Evolutionary conservation across 1,140 invertebrate genomes (phyloP).

Genomic region (Diachasmimorpha longicaudata): DNA sequence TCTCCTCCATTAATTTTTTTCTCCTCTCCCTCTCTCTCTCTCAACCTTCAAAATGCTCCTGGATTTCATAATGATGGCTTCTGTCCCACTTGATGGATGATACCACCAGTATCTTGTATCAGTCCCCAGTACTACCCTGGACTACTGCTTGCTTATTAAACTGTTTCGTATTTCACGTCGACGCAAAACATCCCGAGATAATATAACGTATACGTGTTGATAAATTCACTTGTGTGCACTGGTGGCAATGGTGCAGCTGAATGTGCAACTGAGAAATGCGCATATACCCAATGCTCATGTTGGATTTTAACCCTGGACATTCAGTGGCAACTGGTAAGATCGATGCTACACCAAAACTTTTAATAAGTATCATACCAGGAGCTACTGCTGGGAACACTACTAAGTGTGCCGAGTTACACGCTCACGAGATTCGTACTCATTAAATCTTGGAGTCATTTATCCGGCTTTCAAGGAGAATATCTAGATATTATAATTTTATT

Average conservation of each 20-base stretch:
- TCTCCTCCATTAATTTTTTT: background rate
- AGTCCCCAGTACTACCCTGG: constrained; percentile 29
- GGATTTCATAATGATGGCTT: constrained; percentile 37
- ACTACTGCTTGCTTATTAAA: constrained; percentile 50
- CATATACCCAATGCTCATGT: background rate
- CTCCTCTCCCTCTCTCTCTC: background rate
- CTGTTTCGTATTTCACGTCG: constrained; percentile 48
- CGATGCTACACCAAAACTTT: constrained; percentile 42
- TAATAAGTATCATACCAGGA: constrained; percentile 38
- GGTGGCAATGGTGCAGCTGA: background rate
- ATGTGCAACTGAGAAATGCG: background rate
- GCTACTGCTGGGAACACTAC: background rate
- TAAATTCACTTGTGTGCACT: background rate
- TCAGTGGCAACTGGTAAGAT: constrained; percentile 34
- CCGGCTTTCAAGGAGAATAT: no score
- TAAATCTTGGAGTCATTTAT: background rate
- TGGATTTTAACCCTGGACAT: background rate
- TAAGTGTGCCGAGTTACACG: background rate
- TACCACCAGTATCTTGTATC: constrained; percentile 45
- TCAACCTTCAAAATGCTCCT: constrained; percentile 22
- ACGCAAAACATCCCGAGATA: constrained; percentile 35
- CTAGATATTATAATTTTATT: no score
- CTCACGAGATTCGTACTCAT: background rate
- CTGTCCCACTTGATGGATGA: constrained; percentile 44
- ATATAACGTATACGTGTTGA: constrained; percentile 10